Percentiles rank a stretch among this genome's conserved stretches.
Evolutionary conservation across 2,113 vertebrate species (phyloP).

Genomic region (Leptosomus discolor): DNA sequence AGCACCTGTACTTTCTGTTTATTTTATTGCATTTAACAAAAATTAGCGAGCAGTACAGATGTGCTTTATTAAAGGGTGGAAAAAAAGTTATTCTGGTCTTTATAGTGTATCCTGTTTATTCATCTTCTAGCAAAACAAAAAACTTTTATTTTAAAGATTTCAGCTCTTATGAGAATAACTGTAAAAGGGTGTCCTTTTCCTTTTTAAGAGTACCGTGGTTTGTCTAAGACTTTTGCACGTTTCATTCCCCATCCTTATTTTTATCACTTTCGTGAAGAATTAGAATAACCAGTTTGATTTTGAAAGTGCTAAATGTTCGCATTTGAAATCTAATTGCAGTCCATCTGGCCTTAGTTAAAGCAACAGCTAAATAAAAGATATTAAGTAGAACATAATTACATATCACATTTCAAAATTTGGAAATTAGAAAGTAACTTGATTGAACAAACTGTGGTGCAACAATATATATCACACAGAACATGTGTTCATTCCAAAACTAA

Average conservation of each 20-base stretch:
- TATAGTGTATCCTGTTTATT: background rate
- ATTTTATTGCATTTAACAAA: background rate
- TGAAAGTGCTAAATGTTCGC: background rate
- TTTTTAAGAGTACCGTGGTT: background rate
- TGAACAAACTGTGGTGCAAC: background rate
- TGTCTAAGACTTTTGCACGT: background rate
- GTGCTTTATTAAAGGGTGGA: rapidly evolving
- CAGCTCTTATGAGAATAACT: background rate
- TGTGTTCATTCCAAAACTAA: background rate
- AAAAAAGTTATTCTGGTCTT: background rate
- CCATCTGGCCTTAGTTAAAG: conserved; percentile 4
- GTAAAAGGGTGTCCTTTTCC: background rate
- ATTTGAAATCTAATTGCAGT: conserved; percentile 13
- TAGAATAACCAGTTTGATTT: conserved; percentile 1
- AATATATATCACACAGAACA: background rate
- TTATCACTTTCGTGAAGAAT: background rate
- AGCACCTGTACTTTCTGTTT: background rate
- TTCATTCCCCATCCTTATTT: background rate
- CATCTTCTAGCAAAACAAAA: background rate
- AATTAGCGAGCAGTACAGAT: background rate
- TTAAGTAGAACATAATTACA: conserved; percentile 11
- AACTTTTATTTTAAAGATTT: background rate
- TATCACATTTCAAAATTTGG: background rate
- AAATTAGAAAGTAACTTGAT: conserved; percentile 2
- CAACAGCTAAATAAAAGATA: background rate